Base-by-base conservation (phyloP, 2,797 vertebrate species). In the Sarcophilus harrisii region DNA sequence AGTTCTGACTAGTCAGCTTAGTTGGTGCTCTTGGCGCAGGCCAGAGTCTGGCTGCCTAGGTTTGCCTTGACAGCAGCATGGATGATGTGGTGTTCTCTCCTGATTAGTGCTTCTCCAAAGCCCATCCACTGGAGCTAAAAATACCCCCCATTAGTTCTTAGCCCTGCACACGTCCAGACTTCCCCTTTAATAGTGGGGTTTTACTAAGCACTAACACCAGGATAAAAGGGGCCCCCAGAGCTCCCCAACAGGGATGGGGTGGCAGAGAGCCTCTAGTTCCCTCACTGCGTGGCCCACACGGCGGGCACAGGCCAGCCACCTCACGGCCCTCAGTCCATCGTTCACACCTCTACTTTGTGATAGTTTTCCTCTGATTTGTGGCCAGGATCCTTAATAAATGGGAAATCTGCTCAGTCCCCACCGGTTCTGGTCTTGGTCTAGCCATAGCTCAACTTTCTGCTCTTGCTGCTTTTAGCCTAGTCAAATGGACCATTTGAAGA, bases 81-180 rank as follows among this genome's bases (percentile, higher is more conserved):
- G 66, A 30, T 92, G 95, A 90, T 10, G 0, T 58, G 92, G 94
- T 0, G 1, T 28, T 95, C 58, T 92, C 96, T 4, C 30, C 93
- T 0, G 96, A 95, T 95, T 57, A 94, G 96, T 93, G 92, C 94
- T 95, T 95, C 92, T 93, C 96, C 96, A 0, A 52, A 5, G 95
- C 94, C 96, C 95, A 94, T 96, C 95, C 92, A 81, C 96, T 0
- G 0, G 21, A 54, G 54, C 94, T 98, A 97, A 97, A 97, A 97
- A 97, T 94, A 97, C 66, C 3, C 62, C 87, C 90, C 5, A 91
- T n/a, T 45, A 10, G 57, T 32, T 57, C 62, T 91, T 29, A 0
- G 0, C 92, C 54, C 55, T 18, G 0, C 0, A 16, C 0, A 0
- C 38, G 49, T 57, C 73, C 90, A 0, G 8, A 9, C 81, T 54